These are phyloP conservation scores for Oriolus oriolus DNA, from an alignment of 2,113 vertebrate genomes.

Conservation along the genomic window DNA sequence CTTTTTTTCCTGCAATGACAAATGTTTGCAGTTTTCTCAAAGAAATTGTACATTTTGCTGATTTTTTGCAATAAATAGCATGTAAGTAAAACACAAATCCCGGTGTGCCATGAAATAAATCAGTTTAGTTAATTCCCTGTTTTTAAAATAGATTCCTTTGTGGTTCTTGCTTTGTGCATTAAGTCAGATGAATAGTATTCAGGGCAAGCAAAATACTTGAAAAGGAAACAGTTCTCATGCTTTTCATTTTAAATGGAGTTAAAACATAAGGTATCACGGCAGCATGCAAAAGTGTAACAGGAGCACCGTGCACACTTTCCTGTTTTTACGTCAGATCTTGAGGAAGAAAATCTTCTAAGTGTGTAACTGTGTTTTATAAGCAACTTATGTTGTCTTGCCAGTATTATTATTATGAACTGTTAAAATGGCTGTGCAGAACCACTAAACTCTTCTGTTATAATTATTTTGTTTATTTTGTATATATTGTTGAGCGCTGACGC, in stretches of 20 bases:
- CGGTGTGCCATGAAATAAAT: background rate
- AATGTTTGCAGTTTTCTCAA: conserved; percentile 44
- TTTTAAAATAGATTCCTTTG: background rate
- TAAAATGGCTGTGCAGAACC: background rate
- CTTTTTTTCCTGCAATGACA: background rate
- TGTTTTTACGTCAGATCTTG: background rate
- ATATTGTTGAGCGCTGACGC: background rate
- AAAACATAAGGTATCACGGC: background rate
- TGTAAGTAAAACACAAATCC: background rate
- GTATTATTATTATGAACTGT: background rate
- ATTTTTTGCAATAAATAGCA: background rate
- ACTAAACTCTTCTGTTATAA: background rate
- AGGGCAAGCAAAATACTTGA: background rate
- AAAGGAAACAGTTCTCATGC: background rate
- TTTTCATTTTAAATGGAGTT: background rate
- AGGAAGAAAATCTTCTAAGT: background rate
- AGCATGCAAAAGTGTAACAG: background rate
- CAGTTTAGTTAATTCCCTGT: background rate
- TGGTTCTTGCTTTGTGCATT: background rate
- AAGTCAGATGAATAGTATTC: background rate
- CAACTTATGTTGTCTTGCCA: background rate
- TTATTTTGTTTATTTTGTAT: background rate
- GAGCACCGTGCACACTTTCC: background rate
- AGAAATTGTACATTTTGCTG: background rate
- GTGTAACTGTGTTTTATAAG: background rate